A percentile compares a stretch with the other conserved stretches of the same genome.
Evolutionary conservation across 1,140 invertebrate species (phyloP).

Genomic region (Cotesia glomerata): DNA sequence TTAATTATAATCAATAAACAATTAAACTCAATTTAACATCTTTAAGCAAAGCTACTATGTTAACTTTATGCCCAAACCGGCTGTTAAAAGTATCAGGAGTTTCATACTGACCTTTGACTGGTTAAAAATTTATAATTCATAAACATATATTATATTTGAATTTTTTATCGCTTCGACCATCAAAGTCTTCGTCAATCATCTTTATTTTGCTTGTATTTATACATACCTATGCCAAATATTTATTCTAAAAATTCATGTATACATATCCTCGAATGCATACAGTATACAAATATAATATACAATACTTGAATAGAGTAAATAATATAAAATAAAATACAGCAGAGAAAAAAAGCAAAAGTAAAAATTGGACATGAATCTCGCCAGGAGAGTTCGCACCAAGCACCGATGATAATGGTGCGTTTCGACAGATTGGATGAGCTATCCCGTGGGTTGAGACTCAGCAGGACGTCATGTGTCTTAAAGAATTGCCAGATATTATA

Average conservation of each 20-base stretch:
- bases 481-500: constrained; percentile 4
- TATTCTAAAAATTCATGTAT: too few species aligned
- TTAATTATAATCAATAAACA: too few species aligned
- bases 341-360: constrained; percentile 8
- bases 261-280: too few species aligned
- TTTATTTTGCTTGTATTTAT: constrained; percentile 4
- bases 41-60: too few species aligned
- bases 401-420: constrained; percentile 41
- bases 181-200: constrained; percentile 22
- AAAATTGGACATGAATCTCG: constrained; percentile 15
- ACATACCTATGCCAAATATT: not conserved
- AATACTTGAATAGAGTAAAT: too few species aligned
- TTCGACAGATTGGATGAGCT: constrained; percentile 44
- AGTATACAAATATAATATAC: too few species aligned
- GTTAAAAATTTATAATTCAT: too few species aligned
- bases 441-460: constrained; percentile 38
- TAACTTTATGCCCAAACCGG: too few species aligned
- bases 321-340: not conserved
- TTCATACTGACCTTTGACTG: too few species aligned
- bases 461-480: constrained; percentile 40
- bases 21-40: too few species aligned
- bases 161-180: not conserved
- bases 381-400: constrained; percentile 27
- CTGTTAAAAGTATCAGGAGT: not conserved
- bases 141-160: too few species aligned